Base-by-base conservation (phyloP, 2,888 invertebrate genomes). In the Sminthurinus aureus region DNA sequence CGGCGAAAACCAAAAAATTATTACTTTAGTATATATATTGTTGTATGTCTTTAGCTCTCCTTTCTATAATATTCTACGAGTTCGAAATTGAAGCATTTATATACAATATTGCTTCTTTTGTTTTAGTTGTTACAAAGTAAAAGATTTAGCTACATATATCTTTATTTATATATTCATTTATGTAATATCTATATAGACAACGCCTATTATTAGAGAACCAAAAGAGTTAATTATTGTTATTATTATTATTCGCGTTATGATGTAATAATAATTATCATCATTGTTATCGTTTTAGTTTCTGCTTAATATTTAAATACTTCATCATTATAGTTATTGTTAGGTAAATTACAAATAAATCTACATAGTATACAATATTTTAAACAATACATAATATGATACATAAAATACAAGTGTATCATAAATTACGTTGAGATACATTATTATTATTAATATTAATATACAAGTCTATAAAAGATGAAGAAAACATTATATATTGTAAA, bases 181-280 rank as follows among this genome's bases (percentile, higher is more conserved):
- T n/a, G n/a, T n/a, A n/a, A n/a, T n/a, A n/a, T n/a, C n/a, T n/a
- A n/a, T n/a, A 58, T 66, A 71, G 69, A 52, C 74, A 81, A 71
- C 71, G 26, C 71, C 71, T 81, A 81, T 74, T 13, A 26, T 81
- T 79, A 67, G 38, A 67, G 38, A 79, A 79, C 11, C 66, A 24
- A 79, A n/a, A n/a, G n/a, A n/a, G n/a, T n/a, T 76, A 26, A 51
- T 52, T 73, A 69, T 69, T 69, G 3, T 69, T 69, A 73, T 73
- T 73, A 51, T 76, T 52, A n/a, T 76, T 76, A 38, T n/a, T 52
- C 50, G 51, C 20, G 50, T 50, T 52, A 76, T 13, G 24, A 24
- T 38, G 15, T 15, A 2, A 52, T 52, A 52, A 13, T 52, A 13
- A 15, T 58, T 58, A 9, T 15, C 58, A 18, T 58, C 18, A 58